Conservation (phyloP, 2,113 vertebrate species). For the Pangasianodon hypophthalmus region DNA sequence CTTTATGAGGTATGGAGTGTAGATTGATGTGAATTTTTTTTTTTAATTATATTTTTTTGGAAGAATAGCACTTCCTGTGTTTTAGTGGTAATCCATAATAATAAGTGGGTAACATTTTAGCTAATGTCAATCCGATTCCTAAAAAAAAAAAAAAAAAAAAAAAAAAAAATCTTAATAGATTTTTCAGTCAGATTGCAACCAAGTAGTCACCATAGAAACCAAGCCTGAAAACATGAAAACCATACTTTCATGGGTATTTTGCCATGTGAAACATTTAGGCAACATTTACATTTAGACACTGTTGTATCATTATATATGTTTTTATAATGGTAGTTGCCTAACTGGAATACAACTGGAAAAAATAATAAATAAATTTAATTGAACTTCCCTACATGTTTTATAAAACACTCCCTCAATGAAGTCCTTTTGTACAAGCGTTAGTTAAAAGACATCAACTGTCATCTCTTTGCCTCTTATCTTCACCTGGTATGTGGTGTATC, state of each 20-base stretch:
- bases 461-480: neutral
- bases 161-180: neutral
- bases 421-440: no score
- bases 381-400: neutral
- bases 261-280: neutral
- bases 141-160: neutral
- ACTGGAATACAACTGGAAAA: neutral
- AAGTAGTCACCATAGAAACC: neutral
- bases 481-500: neutral
- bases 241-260: neutral
- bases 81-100: no score
- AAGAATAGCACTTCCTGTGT: no score
- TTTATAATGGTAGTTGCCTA: neutral
- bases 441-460: neutral
- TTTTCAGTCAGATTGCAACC: neutral
- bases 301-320: neutral
- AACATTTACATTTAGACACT: neutral
- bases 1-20: no score
- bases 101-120: neutral
- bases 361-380: neutral
- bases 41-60: no score
- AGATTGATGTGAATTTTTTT: no score
- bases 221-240: neutral
- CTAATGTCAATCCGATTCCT: neutral
- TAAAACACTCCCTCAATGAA: neutral